These are phyloP conservation scores for Pteria penguin DNA, from an alignment of 2,888 invertebrate genomes.

Conservation along the genomic window DNA sequence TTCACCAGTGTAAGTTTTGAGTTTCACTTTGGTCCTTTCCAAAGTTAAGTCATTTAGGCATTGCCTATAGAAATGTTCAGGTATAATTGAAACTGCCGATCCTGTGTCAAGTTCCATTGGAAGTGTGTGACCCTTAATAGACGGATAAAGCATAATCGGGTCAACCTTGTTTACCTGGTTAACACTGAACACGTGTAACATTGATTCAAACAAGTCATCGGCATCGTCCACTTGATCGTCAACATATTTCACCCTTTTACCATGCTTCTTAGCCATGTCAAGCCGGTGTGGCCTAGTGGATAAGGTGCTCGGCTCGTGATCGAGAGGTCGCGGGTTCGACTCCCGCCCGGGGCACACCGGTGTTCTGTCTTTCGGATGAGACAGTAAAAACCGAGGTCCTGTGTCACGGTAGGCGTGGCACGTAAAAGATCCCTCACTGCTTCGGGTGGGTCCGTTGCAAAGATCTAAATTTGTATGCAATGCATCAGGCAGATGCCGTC, in stretches of 20 bases:
- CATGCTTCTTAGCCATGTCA: too few relatives aligned
- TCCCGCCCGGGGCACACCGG: too few relatives aligned
- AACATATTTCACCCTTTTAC: not conserved
- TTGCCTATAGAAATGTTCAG: not conserved
- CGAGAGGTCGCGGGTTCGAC: too few relatives aligned
- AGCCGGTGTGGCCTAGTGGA: too few relatives aligned
- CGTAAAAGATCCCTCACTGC: too few relatives aligned
- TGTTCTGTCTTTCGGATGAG: too few relatives aligned
- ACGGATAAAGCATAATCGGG: not conserved
- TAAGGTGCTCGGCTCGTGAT: too few relatives aligned
- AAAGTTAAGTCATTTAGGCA: not conserved
- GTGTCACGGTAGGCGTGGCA: too few relatives aligned
- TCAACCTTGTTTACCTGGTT: not conserved
- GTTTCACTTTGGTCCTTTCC: not conserved
- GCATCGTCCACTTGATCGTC: not conserved
- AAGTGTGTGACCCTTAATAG: not conserved
- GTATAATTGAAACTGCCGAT: not conserved
- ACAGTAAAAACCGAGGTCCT: too few relatives aligned
- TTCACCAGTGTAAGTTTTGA: slow-evolving; percentile 12
- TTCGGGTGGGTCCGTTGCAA: too few relatives aligned
- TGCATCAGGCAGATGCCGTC: too few relatives aligned
- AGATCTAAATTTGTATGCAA: too few relatives aligned
- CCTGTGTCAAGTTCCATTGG: slow-evolving; percentile 3
- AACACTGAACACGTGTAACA: slow-evolving; percentile 3
- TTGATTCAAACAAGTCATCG: not conserved